A percentile compares a stretch with the other conserved stretches of the same genome.
Conservation (phyloP, 2,797 vertebrate species). For the Peromyscus melanophrys region DNA sequence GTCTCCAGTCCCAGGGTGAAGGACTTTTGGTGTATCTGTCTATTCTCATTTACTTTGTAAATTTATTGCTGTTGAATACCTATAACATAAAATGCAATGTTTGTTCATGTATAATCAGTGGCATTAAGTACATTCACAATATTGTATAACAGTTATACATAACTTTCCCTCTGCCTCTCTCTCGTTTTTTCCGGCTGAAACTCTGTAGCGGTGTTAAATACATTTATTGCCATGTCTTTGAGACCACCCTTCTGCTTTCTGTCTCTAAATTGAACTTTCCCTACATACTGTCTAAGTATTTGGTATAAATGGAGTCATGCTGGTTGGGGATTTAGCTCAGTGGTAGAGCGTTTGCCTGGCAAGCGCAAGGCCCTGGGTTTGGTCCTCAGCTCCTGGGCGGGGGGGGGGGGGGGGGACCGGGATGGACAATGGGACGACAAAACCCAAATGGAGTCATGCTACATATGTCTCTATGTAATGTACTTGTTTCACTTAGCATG, state of each 20-base stretch:
- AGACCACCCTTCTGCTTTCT: not conserved
- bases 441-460: not conserved
- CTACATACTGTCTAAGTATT: not conserved
- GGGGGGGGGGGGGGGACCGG: no score
- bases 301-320: not conserved
- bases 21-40: not conserved
- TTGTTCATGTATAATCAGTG: not conserved
- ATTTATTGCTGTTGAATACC: conserved; percentile 26
- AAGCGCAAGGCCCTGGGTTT: no score
- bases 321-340: no score
- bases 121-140: not conserved
- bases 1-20: not conserved
- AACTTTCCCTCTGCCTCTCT: not conserved
- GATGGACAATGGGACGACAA: no score
- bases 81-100: not conserved
- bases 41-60: conserved; percentile 41
- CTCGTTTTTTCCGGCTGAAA: not conserved
- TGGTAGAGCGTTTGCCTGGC: no score
- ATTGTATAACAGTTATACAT: not conserved
- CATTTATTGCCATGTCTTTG: not conserved
- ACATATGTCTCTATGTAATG: not conserved
- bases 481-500: conserved; percentile 8
- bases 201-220: not conserved
- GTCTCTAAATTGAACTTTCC: not conserved
- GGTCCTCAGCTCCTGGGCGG: no score